Conservation (phyloP, 2,888 invertebrate species). For the Phyllotreta cruciferae region DNA sequence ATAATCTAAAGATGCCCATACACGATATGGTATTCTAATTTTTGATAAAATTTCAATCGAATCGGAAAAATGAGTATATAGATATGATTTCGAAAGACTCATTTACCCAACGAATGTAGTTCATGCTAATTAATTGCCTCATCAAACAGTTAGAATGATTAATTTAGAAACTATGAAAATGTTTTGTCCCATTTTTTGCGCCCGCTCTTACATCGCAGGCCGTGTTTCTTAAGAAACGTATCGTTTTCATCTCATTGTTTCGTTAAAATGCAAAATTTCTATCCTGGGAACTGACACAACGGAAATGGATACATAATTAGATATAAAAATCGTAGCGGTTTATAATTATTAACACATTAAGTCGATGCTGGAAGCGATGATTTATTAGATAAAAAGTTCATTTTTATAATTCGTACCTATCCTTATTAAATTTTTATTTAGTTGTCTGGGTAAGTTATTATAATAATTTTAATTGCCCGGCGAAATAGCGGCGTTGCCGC, state of each 20-base stretch:
- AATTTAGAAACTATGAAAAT: conserved; percentile 22
- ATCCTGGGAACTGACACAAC: conserved; percentile 45
- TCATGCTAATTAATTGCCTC: conserved; percentile 17
- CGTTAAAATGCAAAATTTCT: conserved; percentile 41
- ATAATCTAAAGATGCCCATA: not conserved
- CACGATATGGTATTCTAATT: not conserved
- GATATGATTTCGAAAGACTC: not conserved
- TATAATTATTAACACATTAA: conserved; percentile 47
- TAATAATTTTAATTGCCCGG: not conserved
- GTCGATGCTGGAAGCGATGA: conserved; percentile 32
- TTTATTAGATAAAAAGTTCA: conserved; percentile 35
- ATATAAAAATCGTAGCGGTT: conserved; percentile 43
- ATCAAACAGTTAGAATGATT: conserved; percentile 9
- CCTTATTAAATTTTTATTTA: conserved; percentile 19
- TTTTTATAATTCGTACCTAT: conserved; percentile 27
- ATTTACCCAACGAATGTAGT: not conserved
- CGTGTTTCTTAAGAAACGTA: conserved; percentile 23
- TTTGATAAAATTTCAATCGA: not conserved
- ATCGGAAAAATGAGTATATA: not conserved
- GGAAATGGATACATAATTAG: conserved; percentile 45
- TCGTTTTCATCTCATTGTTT: conserved; percentile 38
- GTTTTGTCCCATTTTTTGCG: conserved; percentile 19
- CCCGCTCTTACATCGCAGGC: conserved; percentile 4
- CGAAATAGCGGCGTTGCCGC: not conserved
- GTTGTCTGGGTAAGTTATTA: conserved; percentile 14